Conservation (phyloP, 2,797 vertebrate species). For the Prunella strophiata region DNA sequence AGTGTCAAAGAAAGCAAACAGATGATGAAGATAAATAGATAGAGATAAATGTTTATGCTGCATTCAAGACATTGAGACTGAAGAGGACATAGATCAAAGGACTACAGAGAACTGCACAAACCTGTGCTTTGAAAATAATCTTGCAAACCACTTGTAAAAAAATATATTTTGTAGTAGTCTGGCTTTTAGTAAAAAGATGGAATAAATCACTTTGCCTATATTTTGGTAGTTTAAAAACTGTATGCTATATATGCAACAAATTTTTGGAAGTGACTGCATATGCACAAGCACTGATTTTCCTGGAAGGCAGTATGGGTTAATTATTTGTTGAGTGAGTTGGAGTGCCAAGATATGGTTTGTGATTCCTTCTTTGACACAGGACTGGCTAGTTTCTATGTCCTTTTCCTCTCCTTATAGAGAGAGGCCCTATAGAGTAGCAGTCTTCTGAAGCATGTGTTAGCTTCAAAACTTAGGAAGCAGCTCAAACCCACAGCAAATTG, state of each 20-base stretch:
- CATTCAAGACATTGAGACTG: slow-evolving; percentile 5
- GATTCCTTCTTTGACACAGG: neutral
- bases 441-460: neutral
- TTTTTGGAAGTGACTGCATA: neutral
- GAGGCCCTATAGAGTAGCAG: neutral
- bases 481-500: neutral
- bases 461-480: neutral
- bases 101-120: neutral
- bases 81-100: slow-evolving; percentile 21
- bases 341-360: neutral
- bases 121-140: neutral
- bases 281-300: neutral
- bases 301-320: neutral
- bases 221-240: neutral
- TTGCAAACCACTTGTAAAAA: neutral
- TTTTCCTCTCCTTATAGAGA: neutral
- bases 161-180: slow-evolving; percentile 3
- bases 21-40: neutral
- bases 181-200: neutral
- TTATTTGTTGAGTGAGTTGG: neutral
- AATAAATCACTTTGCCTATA: neutral
- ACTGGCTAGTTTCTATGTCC: neutral
- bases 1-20: neutral
- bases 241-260: neutral
- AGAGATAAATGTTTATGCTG: slow-evolving; percentile 28